Percentiles rank a stretch among this genome's conserved stretches.
These are phyloP conservation scores for Drosophila nr. perissopoda DNA, from an alignment of 2,888 invertebrate species.

Conservation along the genomic window DNA sequence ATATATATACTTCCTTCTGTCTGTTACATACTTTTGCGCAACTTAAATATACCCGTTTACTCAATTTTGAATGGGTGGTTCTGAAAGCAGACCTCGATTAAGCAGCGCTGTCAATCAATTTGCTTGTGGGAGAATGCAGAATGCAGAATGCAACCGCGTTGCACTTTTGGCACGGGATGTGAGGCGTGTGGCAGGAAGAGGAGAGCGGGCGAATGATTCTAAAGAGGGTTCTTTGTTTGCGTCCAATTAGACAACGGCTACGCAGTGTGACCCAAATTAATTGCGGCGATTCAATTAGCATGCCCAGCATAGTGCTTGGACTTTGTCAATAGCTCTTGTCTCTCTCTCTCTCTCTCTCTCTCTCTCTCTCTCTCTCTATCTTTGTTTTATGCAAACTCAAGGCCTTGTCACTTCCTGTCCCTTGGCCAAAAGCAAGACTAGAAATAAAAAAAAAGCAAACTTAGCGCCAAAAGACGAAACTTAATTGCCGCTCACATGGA, in stretches of 20 bases:
- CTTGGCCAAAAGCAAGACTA: constrained; percentile 25
- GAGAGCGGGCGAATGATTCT: background rate
- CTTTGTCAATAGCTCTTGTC: background rate
- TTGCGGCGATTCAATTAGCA: background rate
- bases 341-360: background rate
- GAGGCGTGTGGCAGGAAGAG: background rate
- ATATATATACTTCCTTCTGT: background rate
- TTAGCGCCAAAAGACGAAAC: constrained; percentile 6
- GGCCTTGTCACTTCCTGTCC: constrained; percentile 33
- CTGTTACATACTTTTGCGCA: background rate
- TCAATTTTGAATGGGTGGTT: background rate
- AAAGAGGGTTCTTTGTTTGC: background rate
- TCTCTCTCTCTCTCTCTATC: background rate
- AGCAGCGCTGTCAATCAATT: background rate
- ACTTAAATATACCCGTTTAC: background rate
- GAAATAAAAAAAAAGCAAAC: constrained; percentile 9
- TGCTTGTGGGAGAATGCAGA: background rate
- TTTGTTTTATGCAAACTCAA: background rate
- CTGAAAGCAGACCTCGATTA: no score
- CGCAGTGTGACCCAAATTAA: constrained; percentile 22
- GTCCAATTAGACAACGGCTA: background rate
- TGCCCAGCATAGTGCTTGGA: background rate
- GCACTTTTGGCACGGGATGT: background rate
- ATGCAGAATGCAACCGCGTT: background rate
- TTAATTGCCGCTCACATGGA: constrained; percentile 12